A percentile compares a stretch with the other conserved stretches of the same genome.
These are phyloP conservation scores for Epinephelus coioides DNA, from an alignment of 2,797 vertebrate genomes.

Conservation along the genomic window DNA sequence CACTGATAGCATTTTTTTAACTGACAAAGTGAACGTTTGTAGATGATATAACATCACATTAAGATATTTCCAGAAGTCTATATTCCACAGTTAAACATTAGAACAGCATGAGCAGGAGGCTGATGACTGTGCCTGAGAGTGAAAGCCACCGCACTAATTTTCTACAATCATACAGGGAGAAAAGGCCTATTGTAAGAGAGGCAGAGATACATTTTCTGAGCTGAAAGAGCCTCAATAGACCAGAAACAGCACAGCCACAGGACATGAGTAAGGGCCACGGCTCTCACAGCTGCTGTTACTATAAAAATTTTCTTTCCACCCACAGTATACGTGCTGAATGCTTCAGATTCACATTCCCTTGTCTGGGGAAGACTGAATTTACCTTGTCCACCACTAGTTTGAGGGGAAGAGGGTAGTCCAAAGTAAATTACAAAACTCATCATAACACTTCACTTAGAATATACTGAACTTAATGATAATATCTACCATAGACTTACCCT, in stretches of 20 bases:
- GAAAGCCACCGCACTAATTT: background rate
- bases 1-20: background rate
- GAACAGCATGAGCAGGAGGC: background rate
- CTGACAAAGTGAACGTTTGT: background rate
- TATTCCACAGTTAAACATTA: background rate
- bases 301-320: conserved; percentile 14
- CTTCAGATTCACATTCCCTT: conserved; percentile 15
- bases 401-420: conserved; percentile 2
- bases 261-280: conserved; percentile 11
- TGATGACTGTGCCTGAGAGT: conserved; percentile 7
- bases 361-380: conserved; percentile 3
- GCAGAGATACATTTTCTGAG: conserved; percentile 24
- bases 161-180: conserved; percentile 13
- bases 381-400: conserved; percentile 15
- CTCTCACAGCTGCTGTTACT: conserved; percentile 24
- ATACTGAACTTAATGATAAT: background rate
- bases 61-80: background rate
- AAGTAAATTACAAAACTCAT: conserved; percentile 31
- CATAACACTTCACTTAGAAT: conserved; percentile 20
- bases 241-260: conserved; percentile 20
- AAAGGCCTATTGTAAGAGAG: background rate
- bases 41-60: background rate
- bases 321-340: conserved; percentile 14
- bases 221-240: conserved; percentile 30
- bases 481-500: conserved; percentile 9